These are phyloP conservation scores for Neodon shergylaensis DNA, from an alignment of 2,113 vertebrate genomes.

Conservation along the genomic window DNA sequence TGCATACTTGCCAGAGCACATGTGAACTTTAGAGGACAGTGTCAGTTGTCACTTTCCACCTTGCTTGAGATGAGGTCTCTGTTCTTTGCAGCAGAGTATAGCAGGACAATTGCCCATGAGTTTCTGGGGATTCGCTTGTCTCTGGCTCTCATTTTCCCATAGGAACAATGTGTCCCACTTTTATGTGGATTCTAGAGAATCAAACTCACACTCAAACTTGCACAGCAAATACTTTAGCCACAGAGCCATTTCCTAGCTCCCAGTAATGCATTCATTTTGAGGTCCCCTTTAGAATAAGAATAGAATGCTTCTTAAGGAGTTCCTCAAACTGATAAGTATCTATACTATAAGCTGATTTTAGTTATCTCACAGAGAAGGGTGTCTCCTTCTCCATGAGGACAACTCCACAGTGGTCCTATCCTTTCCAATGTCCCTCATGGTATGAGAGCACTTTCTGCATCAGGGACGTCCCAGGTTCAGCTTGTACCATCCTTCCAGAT, in stretches of 20 bases:
- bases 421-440: too few relatives aligned
- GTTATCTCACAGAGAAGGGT: not conserved
- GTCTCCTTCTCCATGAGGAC: not conserved
- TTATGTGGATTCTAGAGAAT: not conserved
- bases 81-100: not conserved
- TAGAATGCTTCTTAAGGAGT: not conserved
- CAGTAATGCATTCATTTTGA: not conserved
- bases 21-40: not conserved
- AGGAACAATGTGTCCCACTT: not conserved
- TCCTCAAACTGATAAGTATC: not conserved
- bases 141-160: not conserved
- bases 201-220: not conserved
- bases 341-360: not conserved
- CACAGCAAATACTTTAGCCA: not conserved
- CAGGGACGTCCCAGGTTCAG: not conserved
- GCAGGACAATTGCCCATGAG: not conserved
- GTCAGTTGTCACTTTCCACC: not conserved
- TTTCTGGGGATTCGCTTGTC: not conserved
- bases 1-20: not conserved
- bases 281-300: not conserved
- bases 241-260: not conserved
- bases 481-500: not conserved
- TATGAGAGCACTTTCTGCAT: not conserved
- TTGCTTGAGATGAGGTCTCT: not conserved
- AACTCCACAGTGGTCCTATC: not conserved